Evolutionary conservation across 2,888 invertebrate genomes (phyloP), one percentile per base, ranked within the genome.

Genomic region (Apodemia mormo): DNA sequence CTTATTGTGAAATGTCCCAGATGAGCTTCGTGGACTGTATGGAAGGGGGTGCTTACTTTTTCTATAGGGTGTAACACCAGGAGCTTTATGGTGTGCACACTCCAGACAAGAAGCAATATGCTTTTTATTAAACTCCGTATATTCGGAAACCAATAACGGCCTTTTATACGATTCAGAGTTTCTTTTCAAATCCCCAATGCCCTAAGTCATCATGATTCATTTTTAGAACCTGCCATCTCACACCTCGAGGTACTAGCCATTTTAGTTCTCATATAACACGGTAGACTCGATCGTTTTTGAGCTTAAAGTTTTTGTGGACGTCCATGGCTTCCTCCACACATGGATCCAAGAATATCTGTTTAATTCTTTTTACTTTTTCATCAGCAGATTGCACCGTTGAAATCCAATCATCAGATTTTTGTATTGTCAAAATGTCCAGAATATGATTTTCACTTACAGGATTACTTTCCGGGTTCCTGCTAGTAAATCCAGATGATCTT

Each of bases 21-120:
- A 66, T 75, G 79, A 54, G 79, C 80, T 56, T 70, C 74, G n/a
- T 76, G 82, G 2, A 70, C 70, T 33, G 77, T 84, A 22, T 79
- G 76, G 12, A 78, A 79, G 0, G 79, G 77, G 0, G 68, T 54
- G 10, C 61, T 67, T 0, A 72, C 8, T 40, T 77, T 79, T 2
- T 71, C 66, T 9, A 79, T 77, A 0, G 78, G 77, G 43, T 79
- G 77, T 1, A 80, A 45, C 79, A 7, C 72, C 74, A 2, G 73
- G 74, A n/a, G 14, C n/a, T 40, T 65, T 65, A n/a, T 65, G 65
- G 9, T 54, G 43, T 30, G 8, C 43, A 40, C 75, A 77, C 54
- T 76, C 73, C 0, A 77, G 66, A 65, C 76, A 77, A 0, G 76
- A 69, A 1, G 52, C 10, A 3, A 75, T 72, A 37, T 77, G 75